Evolutionary conservation across 2,888 invertebrate genomes (phyloP).

Genomic region (Drosophila ezoana): DNA sequence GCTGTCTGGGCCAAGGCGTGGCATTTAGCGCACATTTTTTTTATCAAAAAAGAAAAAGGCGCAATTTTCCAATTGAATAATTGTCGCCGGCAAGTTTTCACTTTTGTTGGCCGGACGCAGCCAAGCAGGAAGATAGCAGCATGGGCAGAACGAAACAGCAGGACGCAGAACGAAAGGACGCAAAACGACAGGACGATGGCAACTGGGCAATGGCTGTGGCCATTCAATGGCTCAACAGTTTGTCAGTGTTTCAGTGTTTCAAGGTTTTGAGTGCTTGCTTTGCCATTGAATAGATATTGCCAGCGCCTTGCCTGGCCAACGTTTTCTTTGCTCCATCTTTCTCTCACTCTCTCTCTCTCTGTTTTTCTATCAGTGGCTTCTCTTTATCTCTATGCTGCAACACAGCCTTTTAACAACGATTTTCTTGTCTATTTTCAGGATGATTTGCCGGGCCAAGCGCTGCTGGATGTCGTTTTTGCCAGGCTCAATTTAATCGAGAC

Average conservation of each 20-base stretch:
- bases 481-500: constrained; percentile 97
- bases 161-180: constrained; percentile 9
- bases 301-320: constrained; percentile 45
- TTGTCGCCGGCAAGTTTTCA: constrained; percentile 75
- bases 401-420: constrained; percentile 69
- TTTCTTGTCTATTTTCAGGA: constrained; percentile 89
- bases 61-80: constrained; percentile 82
- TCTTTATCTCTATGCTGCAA: constrained; percentile 10
- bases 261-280: constrained; percentile 52
- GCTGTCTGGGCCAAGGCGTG: constrained; percentile 42
- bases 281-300: constrained; percentile 55
- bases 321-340: constrained; percentile 15
- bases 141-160: constrained; percentile 15
- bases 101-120: constrained; percentile 60
- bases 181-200: constrained; percentile 6
- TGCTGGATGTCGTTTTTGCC: constrained; percentile 96
- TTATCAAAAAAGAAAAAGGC: constrained; percentile 57
- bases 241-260: constrained; percentile 67
- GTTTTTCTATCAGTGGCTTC: neutral
- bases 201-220: constrained; percentile 38
- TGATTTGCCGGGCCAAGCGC: constrained; percentile 94
- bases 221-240: constrained; percentile 77
- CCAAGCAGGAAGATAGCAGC: constrained; percentile 38
- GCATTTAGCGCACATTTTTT: constrained; percentile 42
- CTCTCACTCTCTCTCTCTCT: constrained; percentile 1